Conservation (phyloP, 2,888 invertebrate genomes). For the Alentia gelatinosa region DNA sequence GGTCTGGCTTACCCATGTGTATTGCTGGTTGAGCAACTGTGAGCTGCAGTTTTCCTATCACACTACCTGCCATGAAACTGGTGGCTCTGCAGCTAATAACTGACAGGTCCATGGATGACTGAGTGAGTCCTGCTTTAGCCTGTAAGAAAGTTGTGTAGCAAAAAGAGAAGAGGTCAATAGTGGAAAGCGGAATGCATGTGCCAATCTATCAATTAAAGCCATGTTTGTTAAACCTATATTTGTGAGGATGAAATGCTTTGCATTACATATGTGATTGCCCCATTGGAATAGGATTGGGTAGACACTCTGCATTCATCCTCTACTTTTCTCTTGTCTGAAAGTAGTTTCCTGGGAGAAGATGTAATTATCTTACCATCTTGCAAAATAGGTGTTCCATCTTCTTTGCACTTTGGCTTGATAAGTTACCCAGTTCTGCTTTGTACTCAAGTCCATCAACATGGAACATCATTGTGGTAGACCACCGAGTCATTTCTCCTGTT, state of each 20-base stretch:
- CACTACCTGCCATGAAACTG: not conserved
- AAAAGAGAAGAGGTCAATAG: too few relatives aligned
- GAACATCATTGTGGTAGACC: not conserved
- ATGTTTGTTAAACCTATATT: too few relatives aligned
- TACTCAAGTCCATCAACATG: not conserved
- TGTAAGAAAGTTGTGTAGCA: too few relatives aligned
- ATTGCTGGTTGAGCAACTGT: not conserved
- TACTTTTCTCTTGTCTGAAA: too few relatives aligned
- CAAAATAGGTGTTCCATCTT: not conserved
- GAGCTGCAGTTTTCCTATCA: not conserved
- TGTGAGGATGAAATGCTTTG: too few relatives aligned
- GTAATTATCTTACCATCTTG: not conserved
- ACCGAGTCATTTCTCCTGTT: not conserved
- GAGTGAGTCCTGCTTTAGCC: not conserved
- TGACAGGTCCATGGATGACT: not conserved
- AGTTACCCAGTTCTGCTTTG: not conserved
- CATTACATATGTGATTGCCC: too few relatives aligned
- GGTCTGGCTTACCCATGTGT: not conserved
- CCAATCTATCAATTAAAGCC: too few relatives aligned
- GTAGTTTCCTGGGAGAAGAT: not conserved
- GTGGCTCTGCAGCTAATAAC: not conserved
- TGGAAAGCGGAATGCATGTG: too few relatives aligned
- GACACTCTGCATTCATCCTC: too few relatives aligned
- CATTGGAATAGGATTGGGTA: too few relatives aligned
- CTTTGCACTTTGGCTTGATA: not conserved